Evolutionary conservation across 2,888 invertebrate genomes (phyloP).

Genomic region (Epirrhoe tristata): DNA sequence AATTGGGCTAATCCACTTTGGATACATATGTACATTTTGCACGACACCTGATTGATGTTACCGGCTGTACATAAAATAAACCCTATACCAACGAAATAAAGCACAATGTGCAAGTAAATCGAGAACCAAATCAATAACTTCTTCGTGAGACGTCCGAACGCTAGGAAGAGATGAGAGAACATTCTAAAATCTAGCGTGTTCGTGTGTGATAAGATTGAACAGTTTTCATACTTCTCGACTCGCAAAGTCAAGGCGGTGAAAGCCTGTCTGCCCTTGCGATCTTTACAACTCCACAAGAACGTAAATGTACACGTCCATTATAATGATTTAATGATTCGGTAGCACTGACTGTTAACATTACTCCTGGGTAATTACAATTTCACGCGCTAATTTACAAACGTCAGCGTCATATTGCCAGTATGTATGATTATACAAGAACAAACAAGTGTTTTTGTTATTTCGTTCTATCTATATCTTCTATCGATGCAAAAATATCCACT

Average conservation of each 20-base stretch:
- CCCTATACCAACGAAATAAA: constrained; percentile 52
- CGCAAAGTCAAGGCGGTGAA: constrained; percentile 73
- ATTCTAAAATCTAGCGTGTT: constrained; percentile 65
- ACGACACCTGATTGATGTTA: constrained; percentile 45
- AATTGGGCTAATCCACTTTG: constrained; percentile 66
- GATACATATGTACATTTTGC: constrained; percentile 39
- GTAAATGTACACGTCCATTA: constrained; percentile 73
- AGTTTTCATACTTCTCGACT: constrained; percentile 57
- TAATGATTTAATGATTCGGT: constrained; percentile 70
- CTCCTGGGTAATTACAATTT: constrained; percentile 21
- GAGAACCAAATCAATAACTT: constrained; percentile 71
- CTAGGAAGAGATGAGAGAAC: constrained; percentile 57
- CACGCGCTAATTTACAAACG: neutral
- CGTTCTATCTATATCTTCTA: no score
- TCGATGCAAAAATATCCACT: neutral
- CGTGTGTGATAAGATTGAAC: constrained; percentile 53
- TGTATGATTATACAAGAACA: neutral
- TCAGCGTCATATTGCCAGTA: neutral
- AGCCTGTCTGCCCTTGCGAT: constrained; percentile 81
- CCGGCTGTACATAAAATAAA: constrained; percentile 46
- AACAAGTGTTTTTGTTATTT: neutral
- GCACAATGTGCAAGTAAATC: constrained; percentile 56
- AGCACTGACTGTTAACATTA: constrained; percentile 57
- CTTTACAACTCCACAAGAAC: constrained; percentile 71
- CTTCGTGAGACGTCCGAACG: constrained; percentile 65